Base-by-base conservation (phyloP, 2,888 invertebrate species). In the Chrysodeixis includens region DNA sequence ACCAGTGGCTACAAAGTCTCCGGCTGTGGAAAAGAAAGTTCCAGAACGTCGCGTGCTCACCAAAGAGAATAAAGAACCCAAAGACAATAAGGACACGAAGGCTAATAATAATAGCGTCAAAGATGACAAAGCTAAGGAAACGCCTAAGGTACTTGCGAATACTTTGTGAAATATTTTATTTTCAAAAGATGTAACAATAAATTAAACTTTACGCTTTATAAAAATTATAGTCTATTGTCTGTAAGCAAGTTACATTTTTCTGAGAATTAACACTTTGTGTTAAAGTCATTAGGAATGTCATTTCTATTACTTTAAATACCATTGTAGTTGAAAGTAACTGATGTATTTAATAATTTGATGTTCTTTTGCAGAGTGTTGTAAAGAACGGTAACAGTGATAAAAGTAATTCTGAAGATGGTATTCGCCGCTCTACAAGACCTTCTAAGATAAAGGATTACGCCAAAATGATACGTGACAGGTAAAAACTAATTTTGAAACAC, bases 391-490 rank as follows among this genome's bases (percentile, higher is more conserved):
- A 84, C 0, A 84, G 53, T 30, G 92, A 90, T 0, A 89, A 87
- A 67, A 80, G 51, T 49, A 70, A 61, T 30, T 44, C 83, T 0
- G 94, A 93, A 32, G 93, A 93, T 5, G 82, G 83, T 0, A 86
- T 96, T 1, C 92, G 96, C 14, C 89, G 96, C 0, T 95, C 96
- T 0, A 92, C 93, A 26, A 88, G 96, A 22, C 92, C 93, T 1
- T 92, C 92, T 0, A 96, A 96, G 83, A 92, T 95, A 9, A 96
- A 95, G 83, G 95, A 96, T 79, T 96, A 96, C 77, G 96, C 96
- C 0, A 95, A 95, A 82, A 96, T 96, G 93, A 91, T 96, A 16
- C 93, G 95, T 40, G 90, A 92, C 73, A 89, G 92, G 95, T 88
- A 92, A 87, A 53, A 0, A 35, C 14, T 0, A 35, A 7, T 12